Evolutionary conservation across 1,140 invertebrate species (phyloP), one percentile per base, ranked within the genome.

Genomic region (Luehdorfia chinensis): DNA sequence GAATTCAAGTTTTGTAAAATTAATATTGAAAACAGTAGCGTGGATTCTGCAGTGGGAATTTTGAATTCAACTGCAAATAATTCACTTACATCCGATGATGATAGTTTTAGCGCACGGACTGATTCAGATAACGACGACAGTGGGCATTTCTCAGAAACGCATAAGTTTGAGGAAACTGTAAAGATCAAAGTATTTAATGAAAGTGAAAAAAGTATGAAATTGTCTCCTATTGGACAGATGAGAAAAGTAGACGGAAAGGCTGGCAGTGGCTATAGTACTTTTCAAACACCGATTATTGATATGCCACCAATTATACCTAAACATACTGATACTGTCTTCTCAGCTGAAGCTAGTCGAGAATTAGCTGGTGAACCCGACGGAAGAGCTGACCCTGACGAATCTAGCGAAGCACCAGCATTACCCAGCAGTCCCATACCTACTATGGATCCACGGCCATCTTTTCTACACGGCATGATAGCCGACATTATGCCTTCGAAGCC

Each of bases 341-440:
- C 77, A 14, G 87, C 88, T 8, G 88, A 91, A 28, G 89, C 89
- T 11, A 93, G 91, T 67, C 84, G 94, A 2, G 94, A 95, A 60
- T 84, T 92, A 52, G 93, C 93, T 1, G 94, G 94, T 1, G 93
- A 94, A 56, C 94, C 94, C 0, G 94, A 95, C 57, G 94, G 94
- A 3, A 90, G 92, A 56, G 93, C 93, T 9, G 93, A 94, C 80
- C 92, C 93, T 1, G 93, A 94, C 59, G 90, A 91, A 19, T 78
- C 87, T 0, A 81, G 72, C 2, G 92, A 93, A 78, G 88, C 92
- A 0, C 90, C 91, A 0, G 92, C 91, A 1, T 67, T 93, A 46
- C 92, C 92, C 0, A 89, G 89, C 39, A 92, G 90, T 19, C 91
- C 92, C 8, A 87, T 91, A 9, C 90, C 90, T 1, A 69, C 84